Evolutionary conservation across 2,113 vertebrate species (phyloP).

Genomic region (Catharus minimus): DNA sequence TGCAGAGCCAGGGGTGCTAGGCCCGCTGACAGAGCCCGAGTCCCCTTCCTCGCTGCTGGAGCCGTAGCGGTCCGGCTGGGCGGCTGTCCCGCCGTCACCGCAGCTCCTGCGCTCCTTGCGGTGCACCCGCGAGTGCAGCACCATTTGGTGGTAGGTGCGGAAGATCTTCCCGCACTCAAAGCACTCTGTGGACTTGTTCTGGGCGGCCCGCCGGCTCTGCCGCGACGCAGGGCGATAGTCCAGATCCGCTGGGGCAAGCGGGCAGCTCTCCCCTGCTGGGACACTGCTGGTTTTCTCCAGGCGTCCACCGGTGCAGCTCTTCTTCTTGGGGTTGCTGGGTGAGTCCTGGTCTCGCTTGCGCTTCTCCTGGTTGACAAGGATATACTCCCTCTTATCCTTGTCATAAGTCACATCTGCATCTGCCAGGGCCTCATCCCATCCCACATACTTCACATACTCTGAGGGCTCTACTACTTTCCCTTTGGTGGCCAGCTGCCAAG

Average conservation of each 20-base stretch:
- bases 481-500: slow-evolving; percentile 92
- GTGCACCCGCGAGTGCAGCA: slow-evolving; percentile 90
- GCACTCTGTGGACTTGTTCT: slow-evolving; percentile 88
- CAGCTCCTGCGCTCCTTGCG: slow-evolving; percentile 77
- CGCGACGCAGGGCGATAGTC: slow-evolving; percentile 85
- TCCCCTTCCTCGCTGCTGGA: slow-evolving; percentile 88
- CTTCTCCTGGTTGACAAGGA: slow-evolving; percentile 84
- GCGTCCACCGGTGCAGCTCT: slow-evolving; percentile 67
- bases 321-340: slow-evolving; percentile 70
- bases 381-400: slow-evolving; percentile 84
- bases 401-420: slow-evolving; percentile 84
- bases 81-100: slow-evolving; percentile 57
- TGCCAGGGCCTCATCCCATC: slow-evolving; percentile 78
- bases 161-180: slow-evolving; percentile 95
- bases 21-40: slow-evolving; percentile 81
- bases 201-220: slow-evolving; percentile 77
- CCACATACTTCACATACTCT: slow-evolving; percentile 79
- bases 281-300: slow-evolving; percentile 33
- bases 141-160: slow-evolving; percentile 95
- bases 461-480: slow-evolving; percentile 87
- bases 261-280: slow-evolving; percentile 69
- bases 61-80: slow-evolving; percentile 74
- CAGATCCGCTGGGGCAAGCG: slow-evolving; percentile 71
- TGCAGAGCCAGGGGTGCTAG: slow-evolving; percentile 84
- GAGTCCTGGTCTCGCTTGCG: slow-evolving; percentile 82